Base-by-base conservation (phyloP, 1,140 invertebrate genomes). In the Leptinotarsa lineolata region DNA sequence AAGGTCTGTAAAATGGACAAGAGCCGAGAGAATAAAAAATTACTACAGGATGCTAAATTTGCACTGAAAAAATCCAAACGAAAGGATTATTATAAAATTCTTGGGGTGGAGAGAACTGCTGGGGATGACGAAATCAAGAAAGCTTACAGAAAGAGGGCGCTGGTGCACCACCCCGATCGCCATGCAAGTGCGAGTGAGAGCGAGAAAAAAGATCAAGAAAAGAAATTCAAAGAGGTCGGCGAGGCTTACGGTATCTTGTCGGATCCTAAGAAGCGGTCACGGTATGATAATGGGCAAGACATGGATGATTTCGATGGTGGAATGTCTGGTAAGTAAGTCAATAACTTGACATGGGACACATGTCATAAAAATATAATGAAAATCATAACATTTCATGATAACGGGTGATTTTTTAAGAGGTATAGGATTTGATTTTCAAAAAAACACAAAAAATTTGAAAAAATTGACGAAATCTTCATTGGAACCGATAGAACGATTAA, bases 81-180 rank as follows among this genome's bases (percentile, higher is more conserved):
- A 68, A 99, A 99, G 88, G 97, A 99, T 84, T 99, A 98, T 86
- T 99, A 99, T 82, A 97, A 97, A 85, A 97, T 97, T 79, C 87
- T 99, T 54, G 96, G 97, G 18, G 87, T 99, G 45, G 87, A 91
- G 0, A 94, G 93, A 80, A 91, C 88, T 82, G 95, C 97, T 4
- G 91, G 90, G 2, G 94, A 95, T 61, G 95, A 97, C 82, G 97
- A 99, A 80, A 97, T 99, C 69, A 99, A 98, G 82, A 97, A 97
- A 84, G 95, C 95, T 11, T 99, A 99, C 83, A 91, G 95, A 84
- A 97, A 99, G 85, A 88, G 93, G 86, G 95, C 95, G 0, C 86
- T 96, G 54, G 90, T 94, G 11, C 92, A 96, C 85, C 94, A 96
- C 88, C 94, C 94, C 76, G 96, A 98, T 88, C 90, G 95, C 46